Base-by-base conservation (phyloP, 2,797 vertebrate genomes). In the Sebastes paucispinis region DNA sequence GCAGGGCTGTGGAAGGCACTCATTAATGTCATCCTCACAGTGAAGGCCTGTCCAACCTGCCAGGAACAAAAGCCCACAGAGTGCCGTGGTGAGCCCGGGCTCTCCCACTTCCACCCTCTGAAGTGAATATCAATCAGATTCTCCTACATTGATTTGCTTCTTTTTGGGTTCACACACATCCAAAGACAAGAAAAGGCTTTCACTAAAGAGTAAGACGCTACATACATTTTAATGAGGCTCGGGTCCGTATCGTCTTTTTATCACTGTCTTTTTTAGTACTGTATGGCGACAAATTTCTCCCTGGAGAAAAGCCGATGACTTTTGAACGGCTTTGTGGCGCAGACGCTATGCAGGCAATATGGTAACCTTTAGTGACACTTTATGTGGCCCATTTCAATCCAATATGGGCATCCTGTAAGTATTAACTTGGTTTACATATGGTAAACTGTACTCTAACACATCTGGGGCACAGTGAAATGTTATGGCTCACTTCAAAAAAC, bases 31-130 rank as follows among this genome's bases (percentile, higher is more conserved):
- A 87, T 96, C 8, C 88, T 97, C 95, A 92, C 96, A 97, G 81
- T 94, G 94, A 91, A 94, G 91, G 78, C 95, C 96, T 95, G 96
- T 95, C 95, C 96, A 97, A 90, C 96, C 97, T 98, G 94, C 92
- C 92, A 95, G 91, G 89, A 95, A 95, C 87, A 94, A 94, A 95
- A 95, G 95, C 92, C 94, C 93, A 94, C 88, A 94, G 91, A 93
- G 93, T 89, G 90, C 90, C 79, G 82, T 92, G 87, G 92, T 94
- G 93, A 94, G 93, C 88, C 88, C 80, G 69, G 89, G 85, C 90
- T 93, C 93, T 89, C 92, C 90, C 89, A 93, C 90, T 93, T 91
- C 90, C 92, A 93, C 85, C 89, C 91, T 94, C 94, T 94, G 93
- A 94, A 95, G 94, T 94, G 93, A 96, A 95, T 96, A 95, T 95